These are phyloP conservation scores for Patiria pectinifera DNA, from an alignment of 53 echinoderm and acorn worm species.

Conservation along the genomic window DNA sequence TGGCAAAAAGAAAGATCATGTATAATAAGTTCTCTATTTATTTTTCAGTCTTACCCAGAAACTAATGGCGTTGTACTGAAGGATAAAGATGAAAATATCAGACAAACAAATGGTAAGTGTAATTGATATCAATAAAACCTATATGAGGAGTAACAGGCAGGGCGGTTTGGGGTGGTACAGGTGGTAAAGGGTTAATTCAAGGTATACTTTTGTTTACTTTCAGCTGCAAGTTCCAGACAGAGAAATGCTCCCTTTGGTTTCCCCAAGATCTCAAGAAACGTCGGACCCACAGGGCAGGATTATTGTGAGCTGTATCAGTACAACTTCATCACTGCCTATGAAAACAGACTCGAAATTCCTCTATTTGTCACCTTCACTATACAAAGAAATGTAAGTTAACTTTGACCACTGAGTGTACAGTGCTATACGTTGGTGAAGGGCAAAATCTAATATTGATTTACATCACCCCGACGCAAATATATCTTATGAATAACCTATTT, in stretches of 20 bases:
- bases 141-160: too few species aligned
- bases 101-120: background rate
- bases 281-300: constrained; percentile 53
- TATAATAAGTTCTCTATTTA: background rate
- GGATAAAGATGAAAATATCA: constrained; percentile 7
- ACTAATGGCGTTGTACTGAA: constrained; percentile 4
- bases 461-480: too few species aligned
- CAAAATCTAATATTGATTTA: too few species aligned
- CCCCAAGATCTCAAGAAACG: constrained; percentile 8
- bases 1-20: too few species aligned
- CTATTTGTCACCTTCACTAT: constrained; percentile 66
- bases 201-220: background rate
- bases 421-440: too few species aligned
- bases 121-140: background rate
- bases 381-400: constrained; percentile 55
- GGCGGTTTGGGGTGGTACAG: too few species aligned
- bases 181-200: too few species aligned
- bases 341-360: constrained; percentile 66
- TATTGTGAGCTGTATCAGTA: constrained; percentile 72
- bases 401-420: too few species aligned
- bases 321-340: constrained; percentile 69
- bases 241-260: constrained; percentile 31
- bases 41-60: constrained; percentile 24
- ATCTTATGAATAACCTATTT: too few species aligned
- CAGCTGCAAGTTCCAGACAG: background rate